Evolutionary conservation across 1,140 invertebrate species (phyloP).

Genomic region (Bombus breviceps): DNA sequence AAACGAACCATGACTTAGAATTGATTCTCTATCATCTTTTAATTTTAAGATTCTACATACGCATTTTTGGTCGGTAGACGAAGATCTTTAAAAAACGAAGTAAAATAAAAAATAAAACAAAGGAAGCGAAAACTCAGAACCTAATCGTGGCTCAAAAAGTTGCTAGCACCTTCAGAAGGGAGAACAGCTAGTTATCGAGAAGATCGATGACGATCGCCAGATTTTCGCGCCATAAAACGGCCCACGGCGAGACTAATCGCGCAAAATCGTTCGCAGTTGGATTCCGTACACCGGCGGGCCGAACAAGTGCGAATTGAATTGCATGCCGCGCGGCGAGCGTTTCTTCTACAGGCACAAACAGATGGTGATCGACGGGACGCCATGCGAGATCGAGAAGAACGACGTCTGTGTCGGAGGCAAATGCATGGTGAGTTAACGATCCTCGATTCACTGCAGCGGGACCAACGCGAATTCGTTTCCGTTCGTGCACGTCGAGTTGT

Average conservation of each 20-base stretch:
- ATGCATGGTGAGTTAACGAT: conserved; percentile 88
- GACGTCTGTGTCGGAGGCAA: conserved; percentile 96
- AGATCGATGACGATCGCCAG: conserved; percentile 5
- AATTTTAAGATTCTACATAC: too few species aligned
- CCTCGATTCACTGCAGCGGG: neutral
- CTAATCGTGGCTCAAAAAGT: neutral
- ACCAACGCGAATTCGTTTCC: neutral
- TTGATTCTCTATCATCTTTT: too few species aligned
- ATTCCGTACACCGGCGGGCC: conserved; percentile 92
- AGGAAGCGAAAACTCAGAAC: too few species aligned
- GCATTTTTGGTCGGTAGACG: too few species aligned
- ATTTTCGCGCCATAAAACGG: neutral
- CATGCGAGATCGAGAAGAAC: conserved; percentile 91
- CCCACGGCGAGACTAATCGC: conserved; percentile 23
- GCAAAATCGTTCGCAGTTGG: conserved; percentile 85
- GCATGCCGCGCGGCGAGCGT: conserved; percentile 94
- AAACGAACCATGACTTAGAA: too few species aligned
- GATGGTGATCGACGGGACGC: conserved; percentile 95
- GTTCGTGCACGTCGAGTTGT: neutral
- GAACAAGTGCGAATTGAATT: conserved; percentile 97
- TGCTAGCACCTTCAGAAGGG: neutral
- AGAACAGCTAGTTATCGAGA: conserved; percentile 3
- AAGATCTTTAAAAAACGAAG: too few species aligned
- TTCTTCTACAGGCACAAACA: conserved; percentile 95
- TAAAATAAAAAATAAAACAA: too few species aligned